Conservation (phyloP, 2,113 vertebrate genomes). For the Sula dactylatra region DNA sequence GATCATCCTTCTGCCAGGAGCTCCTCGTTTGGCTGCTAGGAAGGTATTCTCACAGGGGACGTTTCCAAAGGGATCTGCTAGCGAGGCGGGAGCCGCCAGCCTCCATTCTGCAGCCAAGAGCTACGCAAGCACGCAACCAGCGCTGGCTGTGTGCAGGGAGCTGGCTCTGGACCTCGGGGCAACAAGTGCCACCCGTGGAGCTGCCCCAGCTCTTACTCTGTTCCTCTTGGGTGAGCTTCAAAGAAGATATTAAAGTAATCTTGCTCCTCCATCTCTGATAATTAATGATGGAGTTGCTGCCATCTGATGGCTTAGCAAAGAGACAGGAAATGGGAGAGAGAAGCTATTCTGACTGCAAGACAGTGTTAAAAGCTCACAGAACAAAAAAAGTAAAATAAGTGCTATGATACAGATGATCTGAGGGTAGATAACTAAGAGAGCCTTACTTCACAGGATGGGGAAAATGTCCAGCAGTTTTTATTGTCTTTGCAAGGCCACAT, state of each 20-base stretch:
- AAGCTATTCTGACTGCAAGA: background rate
- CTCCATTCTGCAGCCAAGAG: background rate
- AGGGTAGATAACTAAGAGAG: background rate
- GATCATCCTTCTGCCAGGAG: background rate
- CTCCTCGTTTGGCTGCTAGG: background rate
- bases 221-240: background rate
- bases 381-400: background rate
- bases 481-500: background rate
- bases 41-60: background rate
- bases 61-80: background rate
- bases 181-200: background rate
- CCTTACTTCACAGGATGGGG: background rate
- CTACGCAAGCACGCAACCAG: accelerated
- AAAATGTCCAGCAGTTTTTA: background rate
- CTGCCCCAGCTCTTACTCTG: accelerated
- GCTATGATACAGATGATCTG: background rate
- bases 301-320: background rate
- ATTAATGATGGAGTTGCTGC: background rate
- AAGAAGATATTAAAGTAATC: background rate
- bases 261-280: background rate
- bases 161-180: background rate
- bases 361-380: background rate
- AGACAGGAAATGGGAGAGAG: background rate
- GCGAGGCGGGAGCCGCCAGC: accelerated
- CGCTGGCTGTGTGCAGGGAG: background rate